Percentiles rank a stretch among this genome's conserved stretches.
Conservation (phyloP, 2,888 invertebrate genomes). For the Nineta flava region DNA sequence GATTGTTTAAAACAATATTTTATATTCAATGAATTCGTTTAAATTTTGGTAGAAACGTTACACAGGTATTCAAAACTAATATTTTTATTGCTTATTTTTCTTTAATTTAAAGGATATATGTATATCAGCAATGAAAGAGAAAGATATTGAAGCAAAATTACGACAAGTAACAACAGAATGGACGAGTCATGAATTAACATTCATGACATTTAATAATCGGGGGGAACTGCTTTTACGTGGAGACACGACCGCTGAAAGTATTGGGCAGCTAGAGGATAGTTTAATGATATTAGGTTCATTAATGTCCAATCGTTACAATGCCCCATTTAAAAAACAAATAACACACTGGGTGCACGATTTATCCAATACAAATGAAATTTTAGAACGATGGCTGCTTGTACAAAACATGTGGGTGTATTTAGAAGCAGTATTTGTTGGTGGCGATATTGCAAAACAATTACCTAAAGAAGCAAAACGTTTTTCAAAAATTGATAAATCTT, state of each 20-base stretch:
- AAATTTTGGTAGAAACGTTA: no score
- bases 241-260: conserved; percentile 89
- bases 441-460: conserved; percentile 95
- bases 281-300: conserved; percentile 92
- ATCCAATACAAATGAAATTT: conserved; percentile 89
- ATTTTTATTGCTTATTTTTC: background rate
- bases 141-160: conserved; percentile 91
- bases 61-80: background rate
- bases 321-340: conserved; percentile 91
- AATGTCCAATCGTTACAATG: conserved; percentile 88
- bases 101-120: conserved; percentile 62
- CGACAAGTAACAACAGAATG: conserved; percentile 91
- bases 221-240: conserved; percentile 83
- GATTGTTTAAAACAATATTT: no score
- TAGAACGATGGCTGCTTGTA: conserved; percentile 89
- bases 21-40: no score
- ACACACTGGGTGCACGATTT: conserved; percentile 90
- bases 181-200: conserved; percentile 84
- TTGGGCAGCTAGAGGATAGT: conserved; percentile 87
- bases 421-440: conserved; percentile 95
- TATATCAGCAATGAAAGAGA: conserved; percentile 95
- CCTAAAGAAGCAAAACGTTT: conserved; percentile 91
- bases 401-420: conserved; percentile 98
- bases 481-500: conserved; percentile 93
- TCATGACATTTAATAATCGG: conserved; percentile 88